A percentile compares a stretch with the other conserved stretches of the same genome.
These are phyloP conservation scores for Bagarius yarrelli DNA, from an alignment of 2,113 vertebrate species.

Conservation along the genomic window DNA sequence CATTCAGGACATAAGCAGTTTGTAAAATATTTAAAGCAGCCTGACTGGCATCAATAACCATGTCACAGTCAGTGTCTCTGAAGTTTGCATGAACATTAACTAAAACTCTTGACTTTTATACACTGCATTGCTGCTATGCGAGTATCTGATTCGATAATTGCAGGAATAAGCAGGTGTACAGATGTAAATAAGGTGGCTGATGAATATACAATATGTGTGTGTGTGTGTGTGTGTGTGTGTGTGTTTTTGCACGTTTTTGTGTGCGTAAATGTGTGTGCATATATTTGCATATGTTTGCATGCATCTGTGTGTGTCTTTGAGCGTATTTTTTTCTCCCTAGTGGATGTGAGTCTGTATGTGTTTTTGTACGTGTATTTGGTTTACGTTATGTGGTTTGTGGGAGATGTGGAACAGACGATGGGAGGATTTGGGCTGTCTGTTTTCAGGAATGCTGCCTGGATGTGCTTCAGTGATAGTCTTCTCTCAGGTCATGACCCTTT, in stretches of 20 bases:
- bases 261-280: background rate
- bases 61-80: background rate
- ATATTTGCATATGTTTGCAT: background rate
- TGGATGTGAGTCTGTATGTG: background rate
- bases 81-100: background rate
- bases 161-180: background rate
- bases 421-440: conserved; percentile 36
- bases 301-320: background rate
- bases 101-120: background rate
- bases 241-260: background rate
- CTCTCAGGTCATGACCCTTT: conserved; percentile 55
- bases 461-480: conserved; percentile 51
- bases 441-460: conserved; percentile 54
- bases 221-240: background rate
- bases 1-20: too few species aligned
- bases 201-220: background rate
- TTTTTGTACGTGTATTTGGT: background rate
- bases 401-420: conserved; percentile 1
- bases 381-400: background rate
- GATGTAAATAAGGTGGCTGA: background rate
- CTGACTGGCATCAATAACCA: background rate
- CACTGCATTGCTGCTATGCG: too few species aligned
- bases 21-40: background rate
- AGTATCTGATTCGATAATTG: background rate
- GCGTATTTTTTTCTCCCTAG: background rate